Conservation (phyloP, 2,888 invertebrate species). For the Sturmia bella region DNA sequence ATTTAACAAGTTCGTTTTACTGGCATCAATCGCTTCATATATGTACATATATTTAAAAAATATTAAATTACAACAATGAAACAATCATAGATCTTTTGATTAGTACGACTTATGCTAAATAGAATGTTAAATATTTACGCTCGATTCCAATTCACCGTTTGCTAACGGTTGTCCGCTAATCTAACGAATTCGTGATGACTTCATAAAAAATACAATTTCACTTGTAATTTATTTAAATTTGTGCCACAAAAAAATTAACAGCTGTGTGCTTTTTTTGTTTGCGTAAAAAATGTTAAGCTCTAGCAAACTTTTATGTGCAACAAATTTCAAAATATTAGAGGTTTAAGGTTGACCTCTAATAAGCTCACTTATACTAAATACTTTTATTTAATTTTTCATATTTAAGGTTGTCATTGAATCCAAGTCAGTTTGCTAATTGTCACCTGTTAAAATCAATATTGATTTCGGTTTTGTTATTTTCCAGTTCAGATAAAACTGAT, state of each 20-base stretch:
- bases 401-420: too few species aligned
- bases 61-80: constrained; percentile 9
- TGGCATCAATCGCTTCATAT: constrained; percentile 12
- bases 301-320: too few species aligned
- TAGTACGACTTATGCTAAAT: constrained; percentile 4
- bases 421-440: too few species aligned
- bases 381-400: too few species aligned
- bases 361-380: too few species aligned
- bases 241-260: constrained; percentile 19
- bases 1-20: constrained; percentile 4
- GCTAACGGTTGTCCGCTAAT: constrained; percentile 24
- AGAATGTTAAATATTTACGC: constrained; percentile 32
- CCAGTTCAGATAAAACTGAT: too few species aligned
- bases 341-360: too few species aligned
- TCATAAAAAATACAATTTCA: constrained; percentile 37
- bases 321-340: too few species aligned
- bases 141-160: constrained; percentile 5
- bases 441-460: too few species aligned
- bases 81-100: constrained; percentile 14
- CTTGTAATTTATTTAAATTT: constrained; percentile 52
- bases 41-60: not conserved
- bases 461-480: too few species aligned
- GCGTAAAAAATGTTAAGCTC: not conserved
- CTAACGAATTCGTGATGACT: constrained; percentile 41
- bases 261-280: too few species aligned